Base-by-base conservation (phyloP, 2,888 invertebrate genomes). In the Nomada hirtipes region DNA sequence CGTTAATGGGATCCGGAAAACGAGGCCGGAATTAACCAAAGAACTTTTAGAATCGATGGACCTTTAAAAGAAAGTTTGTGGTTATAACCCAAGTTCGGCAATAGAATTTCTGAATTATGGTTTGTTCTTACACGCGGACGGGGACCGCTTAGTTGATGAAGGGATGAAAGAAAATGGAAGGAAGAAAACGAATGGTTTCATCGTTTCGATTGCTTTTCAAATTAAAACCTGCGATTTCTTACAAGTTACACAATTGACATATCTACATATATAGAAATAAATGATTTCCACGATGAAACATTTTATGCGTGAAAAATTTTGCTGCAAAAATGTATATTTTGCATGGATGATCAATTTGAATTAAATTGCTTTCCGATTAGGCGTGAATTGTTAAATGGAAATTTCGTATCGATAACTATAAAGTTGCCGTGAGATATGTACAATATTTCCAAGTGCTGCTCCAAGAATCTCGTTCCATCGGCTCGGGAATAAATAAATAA, bases 21-120 rank as follows among this genome's bases (percentile, higher is more conserved):
- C 74, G 77, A 71, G 65, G 65, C 29, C 82, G 82, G 73, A 68
- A 78, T 78, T 73, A 82, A 75, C 63, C 68, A 83, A 82, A 74
- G 82, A 82, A 82, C 67, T 81, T 81, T 80, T 57, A 69, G 78
- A 78, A 78, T 80, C 77, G 82, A 83, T 83, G 73, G 78, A 75
- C 65, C 83, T 82, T 78, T 83, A 82, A 83, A 83, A 74, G 55
- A 78, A 83, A 83, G 82, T 83, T 83, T 64, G 70, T 59, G 78
- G 83, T 77, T 83, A 82, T 82, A 76, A 78, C 73, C 78, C 26
- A 82, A 83, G 78, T 82, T 83, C 59, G 83, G 78, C 82, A 82
- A 83, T 83, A 83, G 83, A 82, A 78, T 77, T 74, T 82, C 71
- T 77, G 83, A 83, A 82, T 83, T 83, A 83, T 74, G 70, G 83